phyloP scores from a whole-genome alignment of 2,888 invertebrate species.

The Mylabris sibirica region DNA sequence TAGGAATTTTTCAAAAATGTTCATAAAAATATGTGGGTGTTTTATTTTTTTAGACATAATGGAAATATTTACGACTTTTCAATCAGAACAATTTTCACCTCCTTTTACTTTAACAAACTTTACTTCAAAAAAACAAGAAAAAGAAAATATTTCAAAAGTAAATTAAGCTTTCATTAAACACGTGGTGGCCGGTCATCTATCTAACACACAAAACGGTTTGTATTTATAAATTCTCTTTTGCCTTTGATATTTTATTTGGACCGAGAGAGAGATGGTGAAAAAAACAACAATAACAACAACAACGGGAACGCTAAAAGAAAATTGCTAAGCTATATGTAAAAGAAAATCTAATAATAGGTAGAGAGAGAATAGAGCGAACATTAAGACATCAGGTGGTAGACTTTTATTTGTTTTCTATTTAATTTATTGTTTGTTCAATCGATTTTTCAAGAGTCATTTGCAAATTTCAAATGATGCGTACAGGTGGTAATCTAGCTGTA shows the following conservation, averaged over 20 bases:
- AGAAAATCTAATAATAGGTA: slow-evolving; percentile 4
- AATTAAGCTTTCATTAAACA: slow-evolving; percentile 31
- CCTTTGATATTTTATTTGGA: slow-evolving; percentile 6
- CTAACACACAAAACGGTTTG: slow-evolving; percentile 16
- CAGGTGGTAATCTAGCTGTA: background rate
- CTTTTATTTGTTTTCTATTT: background rate
- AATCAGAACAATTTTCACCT: slow-evolving; percentile 31
- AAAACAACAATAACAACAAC: background rate
- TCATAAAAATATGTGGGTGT: slow-evolving; percentile 1
- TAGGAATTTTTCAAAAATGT: background rate
- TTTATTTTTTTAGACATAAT: slow-evolving; percentile 26
- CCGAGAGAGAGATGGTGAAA: background rate
- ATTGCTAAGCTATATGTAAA: background rate
- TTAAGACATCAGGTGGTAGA: slow-evolving; percentile 6
- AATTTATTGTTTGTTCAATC: background rate
- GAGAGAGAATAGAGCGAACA: background rate
- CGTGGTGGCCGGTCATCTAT: slow-evolving; percentile 28
- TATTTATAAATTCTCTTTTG: slow-evolving; percentile 33
- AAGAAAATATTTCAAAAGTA: slow-evolving; percentile 17
- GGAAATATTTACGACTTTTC: slow-evolving; percentile 32
- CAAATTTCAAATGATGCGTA: background rate
- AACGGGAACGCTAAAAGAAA: background rate
- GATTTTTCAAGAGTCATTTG: background rate
- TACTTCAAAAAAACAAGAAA: too few species aligned
- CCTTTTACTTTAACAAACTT: too few species aligned